Percentiles rank a stretch among this genome's conserved stretches.
phyloP scores from a whole-genome alignment of 2,797 vertebrate genomes.

The Hafferia zeledoni region DNA sequence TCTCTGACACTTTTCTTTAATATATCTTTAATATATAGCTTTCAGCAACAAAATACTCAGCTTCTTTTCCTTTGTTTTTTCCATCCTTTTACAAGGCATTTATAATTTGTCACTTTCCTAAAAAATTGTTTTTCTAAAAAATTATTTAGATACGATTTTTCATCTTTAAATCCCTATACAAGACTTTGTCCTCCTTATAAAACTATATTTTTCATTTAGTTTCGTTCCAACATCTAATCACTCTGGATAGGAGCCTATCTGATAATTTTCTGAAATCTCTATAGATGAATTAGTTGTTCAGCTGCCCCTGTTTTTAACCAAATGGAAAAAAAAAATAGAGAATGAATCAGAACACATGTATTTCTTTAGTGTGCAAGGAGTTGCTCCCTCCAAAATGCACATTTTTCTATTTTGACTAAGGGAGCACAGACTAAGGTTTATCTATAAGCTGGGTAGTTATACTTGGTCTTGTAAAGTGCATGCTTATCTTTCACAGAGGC shows the following conservation, averaged over 20 bases:
- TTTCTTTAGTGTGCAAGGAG: not conserved
- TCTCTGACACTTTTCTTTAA: not conserved
- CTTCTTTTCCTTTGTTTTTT: not conserved
- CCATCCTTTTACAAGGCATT: not conserved
- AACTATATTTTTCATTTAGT: not conserved
- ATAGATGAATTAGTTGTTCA: not conserved
- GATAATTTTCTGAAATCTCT: not conserved
- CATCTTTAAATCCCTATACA: not conserved
- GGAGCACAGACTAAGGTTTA: not conserved
- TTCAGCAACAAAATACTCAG: not conserved
- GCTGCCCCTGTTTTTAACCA: fast-evolving
- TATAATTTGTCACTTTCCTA: not conserved
- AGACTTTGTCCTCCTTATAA: not conserved
- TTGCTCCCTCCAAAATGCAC: not conserved
- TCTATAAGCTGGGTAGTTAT: not conserved
- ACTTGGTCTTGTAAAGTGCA: not conserved
- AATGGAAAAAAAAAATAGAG: not conserved
- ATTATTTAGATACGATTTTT: not conserved
- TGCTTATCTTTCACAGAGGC: not conserved
- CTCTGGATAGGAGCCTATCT: not conserved
- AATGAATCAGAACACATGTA: not conserved
- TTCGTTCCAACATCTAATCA: not conserved
- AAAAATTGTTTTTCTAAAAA: not conserved
- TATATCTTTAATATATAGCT: not conserved
- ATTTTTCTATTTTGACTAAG: not conserved